A percentile compares a stretch with the other conserved stretches of the same genome.
Conservation (phyloP, 35 echinoderm and acorn worm genomes). For the Strongylocentrotus purpuratus region DNA sequence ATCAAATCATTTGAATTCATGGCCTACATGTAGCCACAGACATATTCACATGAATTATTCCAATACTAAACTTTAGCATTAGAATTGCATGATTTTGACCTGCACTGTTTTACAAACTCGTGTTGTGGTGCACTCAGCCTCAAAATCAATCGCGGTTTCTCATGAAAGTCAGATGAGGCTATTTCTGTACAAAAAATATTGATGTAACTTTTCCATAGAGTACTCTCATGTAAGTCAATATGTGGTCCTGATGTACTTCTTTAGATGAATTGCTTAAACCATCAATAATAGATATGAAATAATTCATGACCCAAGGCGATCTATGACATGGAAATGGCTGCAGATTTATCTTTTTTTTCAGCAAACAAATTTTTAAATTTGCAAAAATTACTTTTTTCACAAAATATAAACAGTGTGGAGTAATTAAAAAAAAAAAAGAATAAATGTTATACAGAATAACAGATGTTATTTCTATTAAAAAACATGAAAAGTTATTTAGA, state of each 20-base stretch:
- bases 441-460: no score
- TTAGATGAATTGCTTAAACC: not conserved
- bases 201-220: not conserved
- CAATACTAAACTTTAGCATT: no score
- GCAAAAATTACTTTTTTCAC: not conserved
- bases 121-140: not conserved
- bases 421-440: not conserved
- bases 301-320: not conserved
- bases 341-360: not conserved
- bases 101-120: not conserved
- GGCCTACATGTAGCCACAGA: no score
- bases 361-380: not conserved
- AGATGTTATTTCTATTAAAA: no score
- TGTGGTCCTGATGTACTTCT: not conserved
- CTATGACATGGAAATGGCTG: not conserved
- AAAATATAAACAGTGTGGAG: not conserved
- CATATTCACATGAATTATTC: no score
- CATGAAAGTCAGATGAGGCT: slow-evolving; percentile 2
- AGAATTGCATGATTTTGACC: not conserved
- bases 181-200: slow-evolving; percentile 13
- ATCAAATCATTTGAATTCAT: no score
- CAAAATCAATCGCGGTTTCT: not conserved
- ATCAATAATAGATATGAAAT: not conserved
- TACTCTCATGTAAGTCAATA: not conserved
- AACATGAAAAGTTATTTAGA: no score